These are phyloP conservation scores for Caradrina clavipalpis DNA, from an alignment of 2,888 invertebrate species.

Conservation along the genomic window DNA sequence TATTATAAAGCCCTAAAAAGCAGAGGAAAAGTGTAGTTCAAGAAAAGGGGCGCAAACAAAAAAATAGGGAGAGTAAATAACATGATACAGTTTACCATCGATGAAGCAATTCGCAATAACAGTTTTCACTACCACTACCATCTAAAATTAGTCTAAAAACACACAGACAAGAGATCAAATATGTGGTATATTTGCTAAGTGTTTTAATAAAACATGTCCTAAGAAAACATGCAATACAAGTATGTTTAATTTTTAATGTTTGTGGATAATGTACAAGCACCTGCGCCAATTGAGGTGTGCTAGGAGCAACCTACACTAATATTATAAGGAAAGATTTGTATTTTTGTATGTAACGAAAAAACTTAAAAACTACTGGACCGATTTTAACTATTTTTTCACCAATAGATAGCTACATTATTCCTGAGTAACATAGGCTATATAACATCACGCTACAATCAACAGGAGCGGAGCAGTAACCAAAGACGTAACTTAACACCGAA, in stretches of 20 bases:
- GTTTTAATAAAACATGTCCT: slow-evolving; percentile 50
- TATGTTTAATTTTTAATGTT: slow-evolving; percentile 67
- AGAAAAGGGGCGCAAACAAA: slow-evolving; percentile 18
- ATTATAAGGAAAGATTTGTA: too few relatives aligned
- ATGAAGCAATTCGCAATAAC: slow-evolving; percentile 18
- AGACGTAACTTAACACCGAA: too few relatives aligned
- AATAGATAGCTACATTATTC: too few relatives aligned
- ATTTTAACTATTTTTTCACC: too few relatives aligned
- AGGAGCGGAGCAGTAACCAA: too few relatives aligned
- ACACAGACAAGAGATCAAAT: slow-evolving; percentile 11
- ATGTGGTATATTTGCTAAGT: slow-evolving; percentile 37
- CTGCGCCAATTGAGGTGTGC: slow-evolving; percentile 57
- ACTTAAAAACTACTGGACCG: too few relatives aligned
- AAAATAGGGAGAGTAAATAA: neutral
- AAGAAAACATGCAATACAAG: slow-evolving; percentile 56
- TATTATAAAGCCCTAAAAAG: slow-evolving; percentile 1
- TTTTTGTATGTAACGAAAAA: too few relatives aligned
- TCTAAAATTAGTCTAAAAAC: slow-evolving; percentile 23
- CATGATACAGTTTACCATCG: neutral
- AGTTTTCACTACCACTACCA: slow-evolving; percentile 11
- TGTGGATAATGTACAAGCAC: slow-evolving; percentile 68
- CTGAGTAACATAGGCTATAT: too few relatives aligned
- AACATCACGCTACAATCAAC: too few relatives aligned
- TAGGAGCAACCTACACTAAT: too few relatives aligned
- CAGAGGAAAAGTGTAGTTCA: neutral